Base-by-base conservation (phyloP, 2,888 invertebrate genomes). In the Buathra laborator region DNA sequence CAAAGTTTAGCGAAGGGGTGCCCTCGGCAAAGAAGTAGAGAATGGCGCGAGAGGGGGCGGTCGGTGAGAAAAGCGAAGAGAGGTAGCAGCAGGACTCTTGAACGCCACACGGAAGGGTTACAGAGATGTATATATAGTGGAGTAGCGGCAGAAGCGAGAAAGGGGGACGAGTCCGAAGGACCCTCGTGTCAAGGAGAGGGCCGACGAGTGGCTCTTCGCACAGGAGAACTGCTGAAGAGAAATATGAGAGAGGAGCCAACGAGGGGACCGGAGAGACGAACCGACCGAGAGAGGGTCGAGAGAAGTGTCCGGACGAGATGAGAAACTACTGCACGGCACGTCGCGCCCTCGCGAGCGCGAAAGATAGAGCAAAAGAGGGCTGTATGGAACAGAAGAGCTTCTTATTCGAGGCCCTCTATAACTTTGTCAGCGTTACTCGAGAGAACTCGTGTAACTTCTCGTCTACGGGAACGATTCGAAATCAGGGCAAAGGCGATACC, bases 151-250 rank as follows among this genome's bases (percentile, higher is more conserved):
- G 78, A 77, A 56, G 59, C 66, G 79, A 80, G 85, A 76, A 79
- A 84, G 87, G 86, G 81, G 81, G 83, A 90, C 87, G 87, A 89
- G 89, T 86, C 86, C 84, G 87, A 89, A 91, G 91, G 88, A 88
- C 91, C 87, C 91, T 93, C 88, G 91, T 92, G 92, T 91, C 89
- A 90, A 92, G 86, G 92, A 91, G 92, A 91, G 91, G 90, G 91
- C 90, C 92, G 89, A 90, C 92, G 93, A 92, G 92, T 90, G 90
- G 62, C 93, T 93, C 92, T 86, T 83, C 56, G 72, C 76, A 59
- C 37, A 75, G 76, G 70, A 78, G 77, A 71, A 79, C 53, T 51
- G 79, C 67, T 68, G 56, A 37, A 84, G 84, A 59, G 84, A 67
- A 68, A 75, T 64, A 74, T 37, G 74, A 70, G 77, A 64, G 67